These are phyloP conservation scores for Pteromalus puparum DNA, from an alignment of 1,140 invertebrate species.

Conservation along the genomic window DNA sequence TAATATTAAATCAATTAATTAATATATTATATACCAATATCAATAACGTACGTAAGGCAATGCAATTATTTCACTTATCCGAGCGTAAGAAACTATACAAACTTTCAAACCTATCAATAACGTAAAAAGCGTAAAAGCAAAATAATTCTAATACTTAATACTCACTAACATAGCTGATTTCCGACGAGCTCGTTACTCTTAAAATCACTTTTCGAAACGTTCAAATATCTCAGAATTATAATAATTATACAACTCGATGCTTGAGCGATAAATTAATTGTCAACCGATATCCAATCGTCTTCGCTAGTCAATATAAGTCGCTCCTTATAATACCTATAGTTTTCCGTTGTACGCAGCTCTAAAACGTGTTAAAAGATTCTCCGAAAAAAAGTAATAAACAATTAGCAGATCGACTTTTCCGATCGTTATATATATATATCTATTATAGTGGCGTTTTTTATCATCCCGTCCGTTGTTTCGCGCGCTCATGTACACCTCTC, in stretches of 20 bases:
- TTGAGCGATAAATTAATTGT: neutral
- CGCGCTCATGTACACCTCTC: neutral
- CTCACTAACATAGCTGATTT: neutral
- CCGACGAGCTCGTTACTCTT: neutral
- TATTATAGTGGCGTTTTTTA: conserved; percentile 34
- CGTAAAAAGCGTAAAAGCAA: neutral
- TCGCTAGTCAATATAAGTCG: neutral
- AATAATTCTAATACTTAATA: neutral
- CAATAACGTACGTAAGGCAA: neutral
- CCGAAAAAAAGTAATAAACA: conserved; percentile 1
- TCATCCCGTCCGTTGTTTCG: conserved; percentile 42
- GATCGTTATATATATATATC: neutral
- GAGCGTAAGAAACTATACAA: too few relatives aligned
- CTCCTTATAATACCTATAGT: neutral
- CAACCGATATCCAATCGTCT: neutral
- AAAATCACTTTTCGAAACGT: neutral
- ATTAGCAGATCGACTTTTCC: conserved; percentile 33
- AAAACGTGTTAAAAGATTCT: neutral
- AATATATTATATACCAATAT: neutral
- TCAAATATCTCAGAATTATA: neutral
- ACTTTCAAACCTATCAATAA: too few relatives aligned
- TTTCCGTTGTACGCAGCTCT: neutral
- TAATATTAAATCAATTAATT: neutral
- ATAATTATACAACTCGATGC: too few relatives aligned
- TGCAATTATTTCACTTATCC: neutral